Percentiles rank a stretch among this genome's conserved stretches.
Evolutionary conservation across 2,797 vertebrate genomes (phyloP).

Genomic region (Sternarchorhynchus goeldii): DNA sequence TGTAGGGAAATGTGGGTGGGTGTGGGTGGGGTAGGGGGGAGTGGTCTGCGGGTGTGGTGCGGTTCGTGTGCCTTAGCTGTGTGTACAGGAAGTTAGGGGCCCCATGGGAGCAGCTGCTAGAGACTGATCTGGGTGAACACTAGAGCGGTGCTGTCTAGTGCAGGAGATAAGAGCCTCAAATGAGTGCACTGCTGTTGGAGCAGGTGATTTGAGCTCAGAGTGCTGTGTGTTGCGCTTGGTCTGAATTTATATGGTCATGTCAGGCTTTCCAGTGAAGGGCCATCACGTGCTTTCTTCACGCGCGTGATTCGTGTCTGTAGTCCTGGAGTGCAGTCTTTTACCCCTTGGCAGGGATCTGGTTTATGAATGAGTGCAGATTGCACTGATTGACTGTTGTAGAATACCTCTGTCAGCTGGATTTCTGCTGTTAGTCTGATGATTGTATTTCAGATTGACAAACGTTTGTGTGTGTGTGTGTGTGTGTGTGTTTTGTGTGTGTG

Average conservation of each 20-base stretch:
- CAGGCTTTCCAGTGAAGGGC: neutral
- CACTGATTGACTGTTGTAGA: slow-evolving; percentile 29
- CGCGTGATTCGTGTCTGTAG: neutral
- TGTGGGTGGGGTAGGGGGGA: neutral
- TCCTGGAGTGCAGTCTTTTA: neutral
- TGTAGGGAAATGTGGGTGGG: neutral
- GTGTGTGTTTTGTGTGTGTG: slow-evolving; percentile 27
- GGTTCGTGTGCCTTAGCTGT: slow-evolving; percentile 15
- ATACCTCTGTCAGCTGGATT: slow-evolving; percentile 59
- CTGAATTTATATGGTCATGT: neutral
- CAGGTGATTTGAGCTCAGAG: neutral
- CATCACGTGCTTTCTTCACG: neutral
- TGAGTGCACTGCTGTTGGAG: neutral
- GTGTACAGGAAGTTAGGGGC: slow-evolving; percentile 47
- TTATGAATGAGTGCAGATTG: slow-evolving; percentile 53
- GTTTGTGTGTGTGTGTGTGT: slow-evolving; percentile 31
- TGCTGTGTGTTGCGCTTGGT: neutral
- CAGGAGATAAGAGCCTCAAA: neutral
- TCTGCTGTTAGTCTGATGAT: slow-evolving; percentile 43
- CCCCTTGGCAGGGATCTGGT: slow-evolving; percentile 4
- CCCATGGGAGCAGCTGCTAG: slow-evolving; percentile 24
- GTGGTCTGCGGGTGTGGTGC: neutral
- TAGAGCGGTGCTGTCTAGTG: neutral
- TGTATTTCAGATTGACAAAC: no score
- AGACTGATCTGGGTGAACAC: slow-evolving; percentile 14